phyloP scores from a whole-genome alignment of 53 echinoderm and acorn worm genomes.

The Actinopyga echinites region DNA sequence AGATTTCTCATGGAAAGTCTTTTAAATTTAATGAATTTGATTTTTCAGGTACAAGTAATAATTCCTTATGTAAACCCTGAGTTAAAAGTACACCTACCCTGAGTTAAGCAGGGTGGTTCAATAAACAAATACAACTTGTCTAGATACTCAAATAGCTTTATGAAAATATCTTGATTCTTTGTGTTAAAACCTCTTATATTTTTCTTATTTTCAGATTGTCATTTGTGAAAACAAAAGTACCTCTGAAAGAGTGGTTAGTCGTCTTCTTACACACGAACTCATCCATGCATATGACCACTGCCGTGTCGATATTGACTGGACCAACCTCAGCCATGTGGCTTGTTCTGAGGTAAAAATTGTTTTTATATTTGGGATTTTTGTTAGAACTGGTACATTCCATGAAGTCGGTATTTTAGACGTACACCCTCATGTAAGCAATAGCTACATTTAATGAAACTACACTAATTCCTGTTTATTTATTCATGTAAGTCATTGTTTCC shows the following conservation, averaged over 20 bases:
- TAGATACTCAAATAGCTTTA: conserved; percentile 61
- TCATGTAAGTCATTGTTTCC: too few species aligned
- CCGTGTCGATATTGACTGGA: conserved; percentile 86
- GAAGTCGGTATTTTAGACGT: too few species aligned
- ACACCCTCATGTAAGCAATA: too few species aligned
- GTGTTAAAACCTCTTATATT: conserved; percentile 18
- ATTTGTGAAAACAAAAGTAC: conserved; percentile 89
- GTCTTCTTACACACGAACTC: conserved; percentile 87
- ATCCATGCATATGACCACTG: conserved; percentile 91
- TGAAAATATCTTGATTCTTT: conserved; percentile 45
- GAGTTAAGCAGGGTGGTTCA: too few species aligned
- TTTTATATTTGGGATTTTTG: background rate
- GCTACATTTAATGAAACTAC: too few species aligned
- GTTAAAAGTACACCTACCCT: too few species aligned
- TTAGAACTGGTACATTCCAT: background rate
- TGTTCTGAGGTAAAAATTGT: conserved; percentile 77
- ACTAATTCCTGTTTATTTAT: too few species aligned
- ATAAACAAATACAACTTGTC: conserved; percentile 5
- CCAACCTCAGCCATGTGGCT: conserved; percentile 77
- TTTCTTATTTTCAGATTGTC: conserved; percentile 68
- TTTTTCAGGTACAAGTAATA: too few species aligned
- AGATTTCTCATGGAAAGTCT: too few species aligned
- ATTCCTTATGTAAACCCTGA: too few species aligned
- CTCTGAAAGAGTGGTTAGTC: conserved; percentile 71
- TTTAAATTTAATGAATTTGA: too few species aligned